Conservation (phyloP, 2,797 vertebrate species). For the Distichodus sexfasciatus region DNA sequence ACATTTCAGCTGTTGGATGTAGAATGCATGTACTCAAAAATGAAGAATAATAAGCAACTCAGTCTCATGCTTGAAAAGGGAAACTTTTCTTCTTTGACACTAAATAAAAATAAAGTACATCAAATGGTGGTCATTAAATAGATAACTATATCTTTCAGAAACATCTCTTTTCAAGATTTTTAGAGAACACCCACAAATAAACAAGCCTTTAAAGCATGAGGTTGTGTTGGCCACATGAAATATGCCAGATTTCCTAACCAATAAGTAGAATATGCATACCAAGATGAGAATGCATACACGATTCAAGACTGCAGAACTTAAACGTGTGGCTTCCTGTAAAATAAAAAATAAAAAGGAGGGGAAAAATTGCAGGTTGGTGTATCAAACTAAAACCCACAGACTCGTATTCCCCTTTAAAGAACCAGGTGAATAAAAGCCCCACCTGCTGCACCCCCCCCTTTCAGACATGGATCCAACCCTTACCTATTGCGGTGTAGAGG, state of each 20-base stretch:
- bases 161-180: neutral
- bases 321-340: conserved; percentile 66
- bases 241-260: conserved; percentile 51
- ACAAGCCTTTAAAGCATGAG: conserved; percentile 67
- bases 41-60: conserved; percentile 22
- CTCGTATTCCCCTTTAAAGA: conserved; percentile 96
- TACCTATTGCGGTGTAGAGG: conserved; percentile 95
- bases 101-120: neutral
- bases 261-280: conserved; percentile 66
- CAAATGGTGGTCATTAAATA: neutral
- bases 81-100: neutral
- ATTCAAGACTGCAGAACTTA: conserved; percentile 75
- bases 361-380: conserved; percentile 57
- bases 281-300: conserved; percentile 68
- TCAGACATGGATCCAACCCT: conserved; percentile 88
- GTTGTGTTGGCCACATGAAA: conserved; percentile 56
- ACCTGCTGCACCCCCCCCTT: conserved; percentile 83
- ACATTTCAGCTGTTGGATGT: neutral
- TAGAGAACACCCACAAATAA: neutral
- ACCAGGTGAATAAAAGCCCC: conserved; percentile 96
- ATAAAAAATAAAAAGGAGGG: conserved; percentile 55
- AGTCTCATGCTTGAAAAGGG: conserved; percentile 36
- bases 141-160: neutral
- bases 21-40: conserved; percentile 26
- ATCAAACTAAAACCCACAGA: conserved; percentile 73